These are phyloP conservation scores for Planococcus citri DNA, from an alignment of 1,140 invertebrate species.

Conservation along the genomic window DNA sequence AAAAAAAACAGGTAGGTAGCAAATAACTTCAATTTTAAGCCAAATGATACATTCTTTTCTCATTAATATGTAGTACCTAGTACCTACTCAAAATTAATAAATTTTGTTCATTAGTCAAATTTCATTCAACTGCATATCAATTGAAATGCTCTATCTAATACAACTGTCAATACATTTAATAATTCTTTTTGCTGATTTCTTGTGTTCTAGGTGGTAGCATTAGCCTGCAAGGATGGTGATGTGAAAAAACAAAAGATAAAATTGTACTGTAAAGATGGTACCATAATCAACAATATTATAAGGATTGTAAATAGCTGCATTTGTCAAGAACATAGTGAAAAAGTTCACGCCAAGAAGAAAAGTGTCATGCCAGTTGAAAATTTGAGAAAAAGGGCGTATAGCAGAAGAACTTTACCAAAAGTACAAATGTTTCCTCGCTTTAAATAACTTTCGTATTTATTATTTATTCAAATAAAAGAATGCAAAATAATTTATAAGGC, in stretches of 20 bases:
- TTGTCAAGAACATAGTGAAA: constrained; percentile 21
- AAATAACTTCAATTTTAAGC: no score
- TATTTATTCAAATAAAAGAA: no score
- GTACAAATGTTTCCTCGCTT: not conserved
- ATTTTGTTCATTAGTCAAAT: no score
- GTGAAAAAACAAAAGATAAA: constrained; percentile 10
- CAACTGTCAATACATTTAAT: no score
- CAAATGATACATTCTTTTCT: no score
- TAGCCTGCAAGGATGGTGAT: constrained; percentile 21
- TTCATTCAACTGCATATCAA: no score
- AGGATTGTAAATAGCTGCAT: constrained; percentile 19
- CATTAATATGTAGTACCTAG: no score
- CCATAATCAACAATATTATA: constrained; percentile 20
- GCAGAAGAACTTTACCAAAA: not conserved
- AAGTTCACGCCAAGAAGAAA: constrained; percentile 17
- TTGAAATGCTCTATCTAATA: no score
- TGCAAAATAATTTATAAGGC: no score
- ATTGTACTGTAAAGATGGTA: constrained; percentile 17
- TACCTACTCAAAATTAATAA: no score
- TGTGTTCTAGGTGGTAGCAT: constrained; percentile 22
- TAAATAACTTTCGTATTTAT: not conserved
- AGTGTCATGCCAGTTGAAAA: not conserved
- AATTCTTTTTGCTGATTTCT: no score
- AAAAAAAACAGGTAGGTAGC: no score
- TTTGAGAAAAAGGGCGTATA: not conserved